These are phyloP conservation scores for Pherbina coryleti DNA, from an alignment of 2,888 invertebrate species.

Conservation along the genomic window DNA sequence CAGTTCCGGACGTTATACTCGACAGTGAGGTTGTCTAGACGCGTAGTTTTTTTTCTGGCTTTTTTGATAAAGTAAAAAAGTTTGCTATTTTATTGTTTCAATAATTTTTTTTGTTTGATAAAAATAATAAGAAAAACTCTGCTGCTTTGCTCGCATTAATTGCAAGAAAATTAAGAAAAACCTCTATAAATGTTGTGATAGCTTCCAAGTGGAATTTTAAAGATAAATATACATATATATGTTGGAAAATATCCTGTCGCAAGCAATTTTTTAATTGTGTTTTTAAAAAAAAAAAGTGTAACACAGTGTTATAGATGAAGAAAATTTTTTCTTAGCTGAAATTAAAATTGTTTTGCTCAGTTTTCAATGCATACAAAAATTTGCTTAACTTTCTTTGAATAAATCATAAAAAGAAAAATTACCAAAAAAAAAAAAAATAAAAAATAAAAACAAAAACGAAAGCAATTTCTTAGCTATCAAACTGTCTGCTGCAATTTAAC, in stretches of 20 bases:
- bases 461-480: not conserved
- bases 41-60: constrained; percentile 42
- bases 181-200: not conserved
- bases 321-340: constrained; percentile 11
- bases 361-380: too few relatives aligned
- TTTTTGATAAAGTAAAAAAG: constrained; percentile 37
- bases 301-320: constrained; percentile 4
- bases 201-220: not conserved
- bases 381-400: constrained; percentile 32
- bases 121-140: constrained; percentile 20
- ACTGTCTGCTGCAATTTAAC: not conserved
- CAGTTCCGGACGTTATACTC: constrained; percentile 54
- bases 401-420: not conserved
- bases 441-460: not conserved
- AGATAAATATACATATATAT: not conserved
- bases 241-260: constrained; percentile 17
- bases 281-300: constrained; percentile 36
- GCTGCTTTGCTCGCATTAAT: not conserved
- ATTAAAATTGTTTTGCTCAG: constrained; percentile 39
- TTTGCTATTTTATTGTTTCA: not conserved
- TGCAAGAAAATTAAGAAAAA: constrained; percentile 2
- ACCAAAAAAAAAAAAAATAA: not conserved
- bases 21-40: constrained; percentile 51
- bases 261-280: not conserved
- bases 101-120: not conserved